Conservation (phyloP, 2,113 vertebrate genomes). For the Otocyon megalotis region DNA sequence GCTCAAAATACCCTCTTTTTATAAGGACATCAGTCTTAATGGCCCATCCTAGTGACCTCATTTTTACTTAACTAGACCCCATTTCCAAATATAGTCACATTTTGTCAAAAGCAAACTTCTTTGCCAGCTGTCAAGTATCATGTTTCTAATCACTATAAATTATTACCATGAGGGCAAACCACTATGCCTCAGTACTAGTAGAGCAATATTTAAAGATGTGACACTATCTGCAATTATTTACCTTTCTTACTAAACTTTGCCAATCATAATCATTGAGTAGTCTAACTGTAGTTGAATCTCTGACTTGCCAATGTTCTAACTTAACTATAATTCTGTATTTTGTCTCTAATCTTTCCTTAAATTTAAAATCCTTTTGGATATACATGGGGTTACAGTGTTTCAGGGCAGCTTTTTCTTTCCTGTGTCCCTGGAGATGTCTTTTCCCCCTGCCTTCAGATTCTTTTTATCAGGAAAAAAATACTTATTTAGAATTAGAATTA, state of each 20-base stretch:
- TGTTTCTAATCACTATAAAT: constrained; percentile 7
- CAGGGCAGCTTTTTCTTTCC: background rate
- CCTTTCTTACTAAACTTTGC: background rate
- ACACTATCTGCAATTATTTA: background rate
- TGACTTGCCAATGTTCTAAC: background rate
- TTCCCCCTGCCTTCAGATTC: background rate
- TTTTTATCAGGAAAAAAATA: background rate
- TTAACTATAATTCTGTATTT: background rate
- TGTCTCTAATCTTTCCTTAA: background rate
- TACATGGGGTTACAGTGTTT: background rate
- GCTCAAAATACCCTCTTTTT: background rate
- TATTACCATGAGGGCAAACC: background rate
- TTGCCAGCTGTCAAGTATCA: background rate
- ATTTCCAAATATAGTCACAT: background rate
- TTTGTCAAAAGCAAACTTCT: constrained; percentile 15
- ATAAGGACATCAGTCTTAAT: background rate
- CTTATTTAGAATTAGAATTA: background rate
- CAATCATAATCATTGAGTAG: background rate
- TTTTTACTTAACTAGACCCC: background rate
- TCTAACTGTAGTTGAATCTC: background rate
- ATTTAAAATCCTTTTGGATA: background rate
- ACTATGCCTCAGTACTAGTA: background rate
- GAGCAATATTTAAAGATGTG: background rate
- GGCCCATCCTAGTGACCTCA: background rate
- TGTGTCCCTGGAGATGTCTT: background rate